phyloP scores from a whole-genome alignment of 2,888 invertebrate species.

The Disparrhopalites patrizii region DNA sequence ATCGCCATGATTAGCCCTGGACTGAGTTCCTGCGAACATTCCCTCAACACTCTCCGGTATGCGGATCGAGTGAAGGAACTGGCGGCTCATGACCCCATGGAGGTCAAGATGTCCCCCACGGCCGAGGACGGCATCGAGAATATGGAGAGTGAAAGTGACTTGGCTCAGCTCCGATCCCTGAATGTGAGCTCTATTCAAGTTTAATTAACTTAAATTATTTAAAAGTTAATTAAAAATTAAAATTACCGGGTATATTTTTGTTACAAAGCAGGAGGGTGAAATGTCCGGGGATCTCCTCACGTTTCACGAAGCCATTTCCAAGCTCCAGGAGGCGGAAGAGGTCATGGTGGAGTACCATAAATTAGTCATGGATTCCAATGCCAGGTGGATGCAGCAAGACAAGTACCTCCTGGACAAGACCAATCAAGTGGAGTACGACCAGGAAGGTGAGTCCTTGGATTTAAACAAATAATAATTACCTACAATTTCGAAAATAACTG shows the following conservation, averaged over 20 bases:
- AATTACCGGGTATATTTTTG: no score
- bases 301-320: constrained; percentile 93
- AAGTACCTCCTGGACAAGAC: constrained; percentile 73
- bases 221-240: no score
- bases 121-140: constrained; percentile 55
- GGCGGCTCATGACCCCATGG: constrained; percentile 73
- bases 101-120: constrained; percentile 43
- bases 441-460: constrained; percentile 67
- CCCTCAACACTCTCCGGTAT: constrained; percentile 93
- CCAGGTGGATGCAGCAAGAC: constrained; percentile 61
- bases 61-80: constrained; percentile 97
- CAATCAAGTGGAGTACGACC: constrained; percentile 92
- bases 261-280: constrained; percentile 80
- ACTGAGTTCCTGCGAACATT: constrained; percentile 93
- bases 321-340: constrained; percentile 89
- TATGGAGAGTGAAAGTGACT: constrained; percentile 63
- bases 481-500: no score
- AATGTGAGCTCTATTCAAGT: constrained; percentile 64
- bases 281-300: constrained; percentile 90
- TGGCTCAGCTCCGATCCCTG: constrained; percentile 80
- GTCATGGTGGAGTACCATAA: constrained; percentile 91
- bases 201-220: neutral
- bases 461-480: neutral
- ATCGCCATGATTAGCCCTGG: constrained; percentile 99
- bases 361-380: constrained; percentile 64